Base-by-base conservation (phyloP, 2,797 vertebrate species). In the Falco peregrinus region DNA sequence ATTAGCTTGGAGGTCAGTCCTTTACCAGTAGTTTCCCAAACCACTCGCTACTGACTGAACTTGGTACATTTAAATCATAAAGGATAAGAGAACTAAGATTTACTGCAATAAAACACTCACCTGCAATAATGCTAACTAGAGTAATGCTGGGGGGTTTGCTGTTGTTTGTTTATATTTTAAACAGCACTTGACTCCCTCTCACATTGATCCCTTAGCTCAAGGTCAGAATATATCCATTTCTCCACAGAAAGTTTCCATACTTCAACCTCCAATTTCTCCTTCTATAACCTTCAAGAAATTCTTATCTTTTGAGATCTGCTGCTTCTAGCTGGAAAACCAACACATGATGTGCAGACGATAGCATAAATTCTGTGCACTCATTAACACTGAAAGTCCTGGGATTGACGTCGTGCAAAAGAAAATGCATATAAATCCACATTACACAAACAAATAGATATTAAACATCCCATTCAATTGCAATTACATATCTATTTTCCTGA, bases 331-430 rank as follows among this genome's bases (percentile, higher is more conserved):
- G 20, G 16, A 63, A 83, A 88, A 45, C 29, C 4, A 91, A 56
- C 3, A 35, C 6, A 6, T 0, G 0, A 45, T 4, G 3, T 29
- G 29, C 21, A 65, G 19, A 59, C 16, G 11, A 54, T 0, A 37
- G 33, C 26, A 69, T 33, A 76, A 87, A 43, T 29, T 35, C 43
- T 41, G 9, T 47, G 53, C 31, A 13, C 17, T 7, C 4, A 61
- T 63, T 70, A 81, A 81, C 37, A 39, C 28, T 56, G 6, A 41
- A 94, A 84, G 48, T 47, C 31, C 43, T 54, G 20, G 33, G 33
- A 65, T 10, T 24, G 9, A 60, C 73, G 9, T 0, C 80, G 17
- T 8, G 8, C 14, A 69, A 71, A 60, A 53, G 6, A 65, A 88
- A 71, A 59, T 6, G 2, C 19, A 22, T 16, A 17, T 16, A 71